Conservation (phyloP, 1,140 invertebrate genomes). For the Heliconius hewitsoni region DNA sequence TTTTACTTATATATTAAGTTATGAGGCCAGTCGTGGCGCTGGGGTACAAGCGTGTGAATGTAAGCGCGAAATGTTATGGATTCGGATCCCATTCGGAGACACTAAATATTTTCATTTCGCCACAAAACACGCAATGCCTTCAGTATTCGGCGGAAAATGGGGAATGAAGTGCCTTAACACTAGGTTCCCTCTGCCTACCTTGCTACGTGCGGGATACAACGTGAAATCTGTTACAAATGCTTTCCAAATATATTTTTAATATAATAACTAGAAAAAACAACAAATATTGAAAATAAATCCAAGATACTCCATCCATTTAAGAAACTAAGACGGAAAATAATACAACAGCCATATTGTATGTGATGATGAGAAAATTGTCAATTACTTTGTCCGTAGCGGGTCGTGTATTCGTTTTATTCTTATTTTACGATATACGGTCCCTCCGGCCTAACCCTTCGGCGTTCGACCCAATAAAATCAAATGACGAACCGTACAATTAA, state of each 20-base stretch:
- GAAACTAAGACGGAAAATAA: neutral
- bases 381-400: conserved; percentile 29
- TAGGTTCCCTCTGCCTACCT: too few species aligned
- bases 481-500: conserved; percentile 59
- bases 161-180: too few species aligned
- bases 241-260: neutral
- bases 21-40: too few species aligned
- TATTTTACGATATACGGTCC: conserved; percentile 51
- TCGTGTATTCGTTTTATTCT: conserved; percentile 43
- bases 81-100: too few species aligned
- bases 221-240: neutral
- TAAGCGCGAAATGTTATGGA: too few species aligned
- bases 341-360: conserved; percentile 19
- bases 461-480: conserved; percentile 58
- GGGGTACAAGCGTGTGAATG: too few species aligned
- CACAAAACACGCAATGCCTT: neutral
- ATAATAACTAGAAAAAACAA: too few species aligned
- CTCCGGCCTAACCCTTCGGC: conserved; percentile 48
- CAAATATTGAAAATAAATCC: too few species aligned
- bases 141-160: too few species aligned
- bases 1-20: too few species aligned
- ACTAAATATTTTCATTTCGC: too few species aligned
- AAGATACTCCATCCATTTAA: neutral
- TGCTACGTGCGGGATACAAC: too few species aligned
- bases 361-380: conserved; percentile 35